Conservation (phyloP, 2,888 invertebrate species). For the Orchesella flavescens region DNA sequence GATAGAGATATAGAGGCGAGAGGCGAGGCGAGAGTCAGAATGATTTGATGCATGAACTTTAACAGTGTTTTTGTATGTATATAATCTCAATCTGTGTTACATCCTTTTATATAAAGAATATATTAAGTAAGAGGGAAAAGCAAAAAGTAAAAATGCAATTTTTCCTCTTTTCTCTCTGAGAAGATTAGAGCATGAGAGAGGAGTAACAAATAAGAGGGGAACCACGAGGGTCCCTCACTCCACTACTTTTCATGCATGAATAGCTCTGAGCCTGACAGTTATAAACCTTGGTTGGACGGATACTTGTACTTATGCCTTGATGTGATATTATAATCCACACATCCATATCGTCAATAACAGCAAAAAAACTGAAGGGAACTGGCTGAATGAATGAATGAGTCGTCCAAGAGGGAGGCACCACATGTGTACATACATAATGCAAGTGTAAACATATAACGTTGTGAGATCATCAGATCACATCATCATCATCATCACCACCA, state of each 20-base stretch:
- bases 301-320: constrained; percentile 14
- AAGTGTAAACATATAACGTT: not conserved
- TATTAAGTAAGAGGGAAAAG: no score
- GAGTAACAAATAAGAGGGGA: constrained; percentile 39
- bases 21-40: no score
- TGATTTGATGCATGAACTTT: no score
- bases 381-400: constrained; percentile 27
- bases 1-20: no score
- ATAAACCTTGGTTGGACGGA: constrained; percentile 15
- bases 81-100: no score
- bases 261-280: constrained; percentile 51
- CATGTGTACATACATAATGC: not conserved
- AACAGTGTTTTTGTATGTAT: no score
- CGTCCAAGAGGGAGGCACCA: not conserved
- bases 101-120: no score
- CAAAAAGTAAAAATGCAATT: not conserved
- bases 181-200: constrained; percentile 36
- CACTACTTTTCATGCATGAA: constrained; percentile 54
- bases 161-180: constrained; percentile 25
- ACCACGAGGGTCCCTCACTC: constrained; percentile 47
- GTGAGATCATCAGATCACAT: constrained; percentile 59
- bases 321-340: constrained; percentile 14
- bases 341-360: not conserved
- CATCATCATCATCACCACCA: constrained; percentile 46
- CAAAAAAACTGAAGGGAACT: not conserved